Evolutionary conservation across 1,140 invertebrate species (phyloP).

Genomic region (Polypedilum vanderplanki): DNA sequence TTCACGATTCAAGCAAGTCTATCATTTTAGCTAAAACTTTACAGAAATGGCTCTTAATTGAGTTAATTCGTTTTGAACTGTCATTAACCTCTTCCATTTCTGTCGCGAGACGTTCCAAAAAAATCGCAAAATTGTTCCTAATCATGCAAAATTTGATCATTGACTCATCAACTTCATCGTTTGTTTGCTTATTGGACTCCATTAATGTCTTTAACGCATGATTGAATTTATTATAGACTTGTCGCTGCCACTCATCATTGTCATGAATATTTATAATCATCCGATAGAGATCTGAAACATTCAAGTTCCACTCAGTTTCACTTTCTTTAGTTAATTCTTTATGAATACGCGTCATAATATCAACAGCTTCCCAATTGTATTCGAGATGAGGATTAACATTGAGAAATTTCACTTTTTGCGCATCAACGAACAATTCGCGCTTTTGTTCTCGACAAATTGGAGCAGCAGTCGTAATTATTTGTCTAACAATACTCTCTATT

Average conservation of each 20-base stretch:
- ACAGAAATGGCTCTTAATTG: neutral
- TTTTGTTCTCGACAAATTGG: neutral
- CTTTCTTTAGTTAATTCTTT: neutral
- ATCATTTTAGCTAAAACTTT: neutral
- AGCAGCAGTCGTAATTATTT: neutral
- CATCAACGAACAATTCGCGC: neutral
- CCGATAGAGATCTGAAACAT: neutral
- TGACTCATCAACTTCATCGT: neutral
- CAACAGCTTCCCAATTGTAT: neutral
- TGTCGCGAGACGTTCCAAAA: neutral
- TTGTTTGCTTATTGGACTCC: neutral
- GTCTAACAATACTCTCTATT: neutral
- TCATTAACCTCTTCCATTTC: neutral
- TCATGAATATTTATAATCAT: conserved; percentile 7
- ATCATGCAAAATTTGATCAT: neutral
- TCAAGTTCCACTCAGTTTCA: neutral
- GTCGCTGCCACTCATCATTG: neutral
- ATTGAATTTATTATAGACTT: neutral
- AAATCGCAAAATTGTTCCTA: conserved; percentile 5
- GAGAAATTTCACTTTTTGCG: neutral
- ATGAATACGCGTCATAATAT: neutral
- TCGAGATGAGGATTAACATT: neutral
- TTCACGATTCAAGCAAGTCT: neutral
- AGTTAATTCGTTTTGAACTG: neutral
- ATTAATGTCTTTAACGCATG: neutral